Evolutionary conservation across 2,888 invertebrate species (phyloP).

Genomic region (Barypeithes pellucidus): DNA sequence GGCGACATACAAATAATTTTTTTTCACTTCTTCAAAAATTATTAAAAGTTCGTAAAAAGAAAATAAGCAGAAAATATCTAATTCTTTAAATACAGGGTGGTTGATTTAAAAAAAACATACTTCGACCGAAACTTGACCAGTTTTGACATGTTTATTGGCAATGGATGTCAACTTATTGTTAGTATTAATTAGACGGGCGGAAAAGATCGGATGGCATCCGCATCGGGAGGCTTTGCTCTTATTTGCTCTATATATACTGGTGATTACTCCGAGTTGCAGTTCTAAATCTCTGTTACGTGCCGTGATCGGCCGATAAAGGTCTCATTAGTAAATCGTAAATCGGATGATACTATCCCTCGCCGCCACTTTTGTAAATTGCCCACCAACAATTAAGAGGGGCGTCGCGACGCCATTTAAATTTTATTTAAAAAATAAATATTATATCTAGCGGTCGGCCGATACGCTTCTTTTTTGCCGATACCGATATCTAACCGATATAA

Average conservation of each 20-base stretch:
- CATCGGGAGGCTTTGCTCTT: conserved; percentile 56
- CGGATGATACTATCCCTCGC: conserved; percentile 66
- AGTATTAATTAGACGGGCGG: conserved; percentile 23
- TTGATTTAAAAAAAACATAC: no score
- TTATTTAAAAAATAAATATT: conserved; percentile 10
- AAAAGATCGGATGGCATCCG: conserved; percentile 54
- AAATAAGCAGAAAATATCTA: no score
- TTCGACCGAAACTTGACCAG: no score
- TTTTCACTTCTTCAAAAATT: no score
- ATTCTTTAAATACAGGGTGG: no score
- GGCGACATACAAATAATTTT: no score
- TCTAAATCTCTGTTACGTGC: conserved; percentile 72
- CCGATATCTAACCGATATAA: no score
- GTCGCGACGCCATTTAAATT: conserved; percentile 30
- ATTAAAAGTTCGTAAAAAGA: no score
- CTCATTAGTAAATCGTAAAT: conserved; percentile 73
- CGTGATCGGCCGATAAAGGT: conserved; percentile 71
- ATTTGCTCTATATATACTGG: conserved; percentile 62
- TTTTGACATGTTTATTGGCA: neutral
- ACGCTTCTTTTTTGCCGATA: no score
- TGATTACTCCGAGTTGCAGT: conserved; percentile 66
- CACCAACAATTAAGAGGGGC: conserved; percentile 31
- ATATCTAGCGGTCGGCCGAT: neutral
- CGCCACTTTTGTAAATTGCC: conserved; percentile 61
- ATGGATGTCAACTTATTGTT: neutral